Conservation (phyloP, 2,113 vertebrate genomes). For the Fukomys damarensis region DNA sequence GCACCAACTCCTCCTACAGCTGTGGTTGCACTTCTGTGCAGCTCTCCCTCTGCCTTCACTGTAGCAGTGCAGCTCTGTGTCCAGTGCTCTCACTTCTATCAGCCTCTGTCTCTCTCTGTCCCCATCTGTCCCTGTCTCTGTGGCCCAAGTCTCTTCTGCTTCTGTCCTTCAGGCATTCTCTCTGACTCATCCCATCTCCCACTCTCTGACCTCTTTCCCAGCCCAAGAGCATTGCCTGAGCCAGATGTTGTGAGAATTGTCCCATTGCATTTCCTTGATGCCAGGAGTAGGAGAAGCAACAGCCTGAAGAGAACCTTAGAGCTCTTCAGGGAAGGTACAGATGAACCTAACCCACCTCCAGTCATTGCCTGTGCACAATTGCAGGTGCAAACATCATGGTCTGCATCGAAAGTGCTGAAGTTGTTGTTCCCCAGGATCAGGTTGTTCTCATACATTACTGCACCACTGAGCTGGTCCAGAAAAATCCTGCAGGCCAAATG, state of each 20-base stretch:
- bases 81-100: not conserved
- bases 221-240: not conserved
- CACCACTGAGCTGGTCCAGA: not conserved
- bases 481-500: not conserved
- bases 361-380: not conserved
- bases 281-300: not conserved
- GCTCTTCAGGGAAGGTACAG: not conserved
- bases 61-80: not conserved
- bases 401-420: not conserved
- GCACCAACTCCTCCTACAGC: not conserved
- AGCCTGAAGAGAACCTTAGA: not conserved
- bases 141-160: not conserved
- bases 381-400: not conserved
- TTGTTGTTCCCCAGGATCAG: not conserved
- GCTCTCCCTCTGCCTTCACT: not conserved
- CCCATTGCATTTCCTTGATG: not conserved
- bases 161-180: not conserved
- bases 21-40: not conserved
- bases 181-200: not conserved
- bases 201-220: not conserved
- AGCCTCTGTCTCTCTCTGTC: not conserved
- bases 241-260: not conserved
- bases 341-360: not conserved
- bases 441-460: not conserved
- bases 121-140: not conserved